Base-by-base conservation (phyloP, 2,797 vertebrate genomes). In the Hoplostethus atlanticus region DNA sequence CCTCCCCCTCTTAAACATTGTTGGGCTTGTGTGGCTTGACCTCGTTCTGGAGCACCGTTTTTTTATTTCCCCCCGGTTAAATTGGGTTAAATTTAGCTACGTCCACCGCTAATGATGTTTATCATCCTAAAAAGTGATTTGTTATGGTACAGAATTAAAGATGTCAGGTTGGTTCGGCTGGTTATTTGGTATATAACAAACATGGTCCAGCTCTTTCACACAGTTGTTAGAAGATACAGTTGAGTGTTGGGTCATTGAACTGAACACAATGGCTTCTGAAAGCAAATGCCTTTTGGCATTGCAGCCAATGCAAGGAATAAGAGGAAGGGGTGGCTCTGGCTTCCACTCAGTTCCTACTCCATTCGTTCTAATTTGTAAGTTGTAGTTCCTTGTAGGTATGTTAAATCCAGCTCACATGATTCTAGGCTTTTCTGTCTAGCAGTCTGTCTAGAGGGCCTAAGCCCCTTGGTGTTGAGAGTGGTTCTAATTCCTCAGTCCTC, bases 341-440 rank as follows among this genome's bases (percentile, higher is more conserved):
- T 47, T 54, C 44, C 28, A 11, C 64, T 4, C n/a, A 54, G 46
- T 63, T 68, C 50, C 34, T 62, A n/a, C 60, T 58, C 28, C 12
- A 63, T 68, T 63, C 54, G 55, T 51, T 78, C 57, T 15, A 15
- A 11, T 82, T 87, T 70, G 50, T 58, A 74, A 71, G 64, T 61
- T 64, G 75, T 82, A 79, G 62, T 82, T 88, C 76, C 40, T 66
- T 65, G 73, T 80, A 65, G 88, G 76, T 83, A 83, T 82, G 83
- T 74, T 74, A 81, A 84, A 89, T 91, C 90, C 87, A 78, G 75
- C 75, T 90, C 88, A 91, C 89, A 87, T 91, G 87, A 87, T 76
- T 77, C 72, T 55, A 67, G 62, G 75, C 57, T 65, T 68, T 75
- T 40, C 64, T 83, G 73, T 85, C 67, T 65, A 55, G 53, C 74